phyloP scores from a whole-genome alignment of 2,797 vertebrate species.

The Chromobotia macracanthus region DNA sequence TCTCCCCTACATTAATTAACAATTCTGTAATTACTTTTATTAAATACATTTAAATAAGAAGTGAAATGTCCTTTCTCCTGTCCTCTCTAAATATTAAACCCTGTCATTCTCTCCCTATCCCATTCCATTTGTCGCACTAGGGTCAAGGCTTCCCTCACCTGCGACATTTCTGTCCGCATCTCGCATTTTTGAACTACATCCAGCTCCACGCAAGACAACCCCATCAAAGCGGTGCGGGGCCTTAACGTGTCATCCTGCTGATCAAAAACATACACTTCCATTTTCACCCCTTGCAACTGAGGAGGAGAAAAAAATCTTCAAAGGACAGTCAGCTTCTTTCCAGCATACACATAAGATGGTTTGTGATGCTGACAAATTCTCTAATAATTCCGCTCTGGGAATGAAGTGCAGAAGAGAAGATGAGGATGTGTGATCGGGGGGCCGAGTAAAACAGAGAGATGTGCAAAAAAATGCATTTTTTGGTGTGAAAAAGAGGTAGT shows the following conservation, averaged over 20 bases:
- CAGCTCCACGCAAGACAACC: constrained; percentile 52
- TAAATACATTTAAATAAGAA: not conserved
- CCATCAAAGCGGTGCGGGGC: constrained; percentile 60
- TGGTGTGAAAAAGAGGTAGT: constrained; percentile 34
- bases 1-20: not conserved
- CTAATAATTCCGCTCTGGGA: constrained; percentile 54
- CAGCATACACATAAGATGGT: constrained; percentile 46
- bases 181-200: constrained; percentile 48
- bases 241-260: constrained; percentile 63
- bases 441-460: not conserved
- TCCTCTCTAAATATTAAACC: constrained; percentile 9
- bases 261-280: constrained; percentile 65
- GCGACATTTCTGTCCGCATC: constrained; percentile 44
- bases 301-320: constrained; percentile 53
- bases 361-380: constrained; percentile 60
- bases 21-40: not conserved
- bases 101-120: not conserved
- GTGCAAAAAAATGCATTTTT: constrained; percentile 1
- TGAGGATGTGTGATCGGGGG: too few relatives aligned
- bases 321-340: constrained; percentile 56
- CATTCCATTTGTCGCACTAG: constrained; percentile 40
- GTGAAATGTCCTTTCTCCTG: not conserved
- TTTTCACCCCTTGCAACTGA: constrained; percentile 56
- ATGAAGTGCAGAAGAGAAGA: constrained; percentile 16
- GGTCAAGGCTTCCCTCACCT: constrained; percentile 56